Evolutionary conservation across 2,113 vertebrate species (phyloP).

Genomic region (Galemys pyrenaicus): DNA sequence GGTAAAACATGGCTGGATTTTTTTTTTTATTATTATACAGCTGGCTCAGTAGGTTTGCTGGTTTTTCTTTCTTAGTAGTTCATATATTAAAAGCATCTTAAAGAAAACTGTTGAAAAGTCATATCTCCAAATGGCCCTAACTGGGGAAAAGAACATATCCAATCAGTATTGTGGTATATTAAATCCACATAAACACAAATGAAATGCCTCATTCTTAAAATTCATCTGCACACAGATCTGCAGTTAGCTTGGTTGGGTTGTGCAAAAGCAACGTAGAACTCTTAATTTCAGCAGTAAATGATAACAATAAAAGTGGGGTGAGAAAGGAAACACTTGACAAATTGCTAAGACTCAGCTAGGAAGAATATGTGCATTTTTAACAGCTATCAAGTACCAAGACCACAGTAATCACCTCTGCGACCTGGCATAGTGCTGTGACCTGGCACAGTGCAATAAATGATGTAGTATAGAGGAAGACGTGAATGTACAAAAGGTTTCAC

Average conservation of each 20-base stretch:
- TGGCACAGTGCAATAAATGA: not conserved
- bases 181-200: slow-evolving; percentile 17
- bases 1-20: slow-evolving; percentile 14
- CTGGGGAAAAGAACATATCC: not conserved
- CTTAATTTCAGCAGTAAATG: slow-evolving; percentile 35
- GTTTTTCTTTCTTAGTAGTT: slow-evolving; percentile 1
- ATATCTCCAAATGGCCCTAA: not conserved
- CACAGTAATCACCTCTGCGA: not conserved
- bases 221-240: slow-evolving; percentile 9
- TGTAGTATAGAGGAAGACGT: not conserved
- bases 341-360: not conserved
- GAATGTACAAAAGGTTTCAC: not conserved
- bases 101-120: not conserved
- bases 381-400: not conserved
- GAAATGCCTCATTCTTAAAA: not conserved
- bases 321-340: not conserved
- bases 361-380: slow-evolving; percentile 5
- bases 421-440: not conserved
- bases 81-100: slow-evolving; percentile 7
- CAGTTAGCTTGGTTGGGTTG: not conserved
- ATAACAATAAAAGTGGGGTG: not conserved
- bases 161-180: slow-evolving; percentile 4
- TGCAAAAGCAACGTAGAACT: not conserved
- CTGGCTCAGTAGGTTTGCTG: not conserved
- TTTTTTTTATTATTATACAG: slow-evolving; percentile 37